These are phyloP conservation scores for Glossosoma conforme DNA, from an alignment of 1,140 invertebrate species.

Conservation along the genomic window DNA sequence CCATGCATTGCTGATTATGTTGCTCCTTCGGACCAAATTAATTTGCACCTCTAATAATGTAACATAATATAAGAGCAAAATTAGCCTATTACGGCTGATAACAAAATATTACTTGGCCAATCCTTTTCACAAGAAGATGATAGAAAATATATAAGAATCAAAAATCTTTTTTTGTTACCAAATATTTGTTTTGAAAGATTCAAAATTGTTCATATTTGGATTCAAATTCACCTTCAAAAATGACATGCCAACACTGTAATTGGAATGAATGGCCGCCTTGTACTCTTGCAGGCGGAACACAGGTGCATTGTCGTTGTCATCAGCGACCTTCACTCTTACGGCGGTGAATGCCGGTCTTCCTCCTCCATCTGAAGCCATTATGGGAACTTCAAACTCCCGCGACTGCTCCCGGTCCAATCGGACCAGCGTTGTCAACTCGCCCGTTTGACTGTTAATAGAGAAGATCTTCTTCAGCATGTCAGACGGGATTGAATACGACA, in stretches of 20 bases:
- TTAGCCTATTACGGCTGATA: too few species aligned
- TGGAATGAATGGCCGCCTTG: conserved; percentile 64
- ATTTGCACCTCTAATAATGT: too few species aligned
- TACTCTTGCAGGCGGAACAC: conserved; percentile 76
- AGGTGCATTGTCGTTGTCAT: conserved; percentile 87
- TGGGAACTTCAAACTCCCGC: conserved; percentile 70
- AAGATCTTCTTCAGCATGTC: conserved; percentile 73
- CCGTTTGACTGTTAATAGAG: conserved; percentile 69
- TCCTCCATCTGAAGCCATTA: conserved; percentile 83
- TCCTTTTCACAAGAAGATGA: too few species aligned
- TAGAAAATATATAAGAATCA: too few species aligned
- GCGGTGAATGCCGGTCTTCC: conserved; percentile 73
- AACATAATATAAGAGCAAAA: too few species aligned
- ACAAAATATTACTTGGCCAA: too few species aligned
- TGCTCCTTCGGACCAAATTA: too few species aligned
- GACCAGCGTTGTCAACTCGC: conserved; percentile 71
- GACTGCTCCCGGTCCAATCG: conserved; percentile 74
- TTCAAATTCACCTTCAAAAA: conserved; percentile 60
- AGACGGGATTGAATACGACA: conserved; percentile 78
- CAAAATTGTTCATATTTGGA: too few species aligned
- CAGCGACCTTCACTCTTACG: conserved; percentile 71
- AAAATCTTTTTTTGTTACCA: too few species aligned
- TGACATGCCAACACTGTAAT: conserved; percentile 56
- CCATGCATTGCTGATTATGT: too few species aligned
- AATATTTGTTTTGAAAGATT: too few species aligned